Evolutionary conservation across 2,113 vertebrate genomes (phyloP), one percentile per base, ranked within the genome.

Genomic region (Empidonax traillii): DNA sequence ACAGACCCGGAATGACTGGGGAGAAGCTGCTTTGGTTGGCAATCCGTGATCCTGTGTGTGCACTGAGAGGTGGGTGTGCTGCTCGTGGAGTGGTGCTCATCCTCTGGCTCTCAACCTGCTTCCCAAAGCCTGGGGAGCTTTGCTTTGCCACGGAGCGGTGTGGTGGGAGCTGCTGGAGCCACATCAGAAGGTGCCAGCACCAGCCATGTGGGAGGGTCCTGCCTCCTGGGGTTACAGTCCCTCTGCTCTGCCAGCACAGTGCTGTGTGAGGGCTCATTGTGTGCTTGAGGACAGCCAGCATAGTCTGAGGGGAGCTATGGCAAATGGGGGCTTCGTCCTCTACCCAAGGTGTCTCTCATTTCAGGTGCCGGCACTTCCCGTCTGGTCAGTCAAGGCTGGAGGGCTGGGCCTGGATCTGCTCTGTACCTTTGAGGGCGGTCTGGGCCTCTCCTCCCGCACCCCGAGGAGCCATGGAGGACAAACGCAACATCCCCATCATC

Each of bases 401-500:
- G 61, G 44, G 30, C 90, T 47, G 56, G 58, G 47, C 65, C 67
- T 31, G 53, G n/a, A 46, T 11, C 90, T 31, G 8, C 85, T 47
- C 61, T 8, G 15, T 25, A 4, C 43, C 46, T 55, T 2, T 65
- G 72, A 90, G 44, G 56, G 23, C 6, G 25, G 30, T 30, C 47
- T 11, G 62, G 87, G 85, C 41, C 43, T 28, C 15, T n/a, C 31
- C 59, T 30, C 2, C 76, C 56, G 30, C 3, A 1, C 16, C 11
- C 7, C 14, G 0, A 13, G 80, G 72, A 78, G 79, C 9, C 65
- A 98, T 98, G 98, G 98, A 98, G 89, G 98, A 98, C 97, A 98
- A 98, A 67, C 98, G 99, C 23, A 99, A 99, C 89, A 99, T 99
- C 96, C 99, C 98, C 95, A 99, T 99, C 96, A 99, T 99, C 0